Conservation (phyloP, 2,888 invertebrate species). For the Cheilosia pagana region DNA sequence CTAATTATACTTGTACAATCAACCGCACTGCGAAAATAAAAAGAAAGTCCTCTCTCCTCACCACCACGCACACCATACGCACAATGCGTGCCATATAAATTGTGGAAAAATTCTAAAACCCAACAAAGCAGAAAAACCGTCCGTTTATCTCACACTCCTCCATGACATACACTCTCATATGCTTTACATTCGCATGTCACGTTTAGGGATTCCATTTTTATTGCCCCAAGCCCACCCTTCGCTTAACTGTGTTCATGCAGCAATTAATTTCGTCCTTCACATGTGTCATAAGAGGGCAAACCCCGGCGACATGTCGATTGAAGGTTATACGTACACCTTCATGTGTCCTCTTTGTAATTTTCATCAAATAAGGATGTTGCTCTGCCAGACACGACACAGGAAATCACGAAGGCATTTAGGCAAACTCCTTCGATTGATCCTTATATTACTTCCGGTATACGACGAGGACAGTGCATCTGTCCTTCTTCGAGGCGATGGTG, state of each 20-base stretch:
- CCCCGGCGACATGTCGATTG: conserved; percentile 25
- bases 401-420: conserved; percentile 25
- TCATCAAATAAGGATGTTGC: conserved; percentile 45
- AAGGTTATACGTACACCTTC: conserved; percentile 12
- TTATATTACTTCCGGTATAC: conserved; percentile 31
- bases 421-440: conserved; percentile 31
- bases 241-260: conserved; percentile 31
- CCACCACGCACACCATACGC: no score
- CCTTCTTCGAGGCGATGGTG: conserved; percentile 12
- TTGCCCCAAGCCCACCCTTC: conserved; percentile 34
- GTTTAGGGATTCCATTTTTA: conserved; percentile 55
- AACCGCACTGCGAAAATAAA: neutral
- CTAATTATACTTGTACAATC: conserved; percentile 34
- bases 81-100: conserved; percentile 32
- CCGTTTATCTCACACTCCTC: conserved; percentile 4
- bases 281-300: conserved; percentile 30
- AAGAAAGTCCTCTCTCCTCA: neutral
- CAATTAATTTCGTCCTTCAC: conserved; percentile 71
- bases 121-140: conserved; percentile 27
- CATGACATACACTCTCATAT: no score
- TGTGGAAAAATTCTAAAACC: conserved; percentile 12
- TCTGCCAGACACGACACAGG: conserved; percentile 18
- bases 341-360: conserved; percentile 32
- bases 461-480: neutral
- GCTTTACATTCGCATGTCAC: conserved; percentile 58